phyloP scores from a whole-genome alignment of 2,888 invertebrate species.

The Drosophila villosipedis region DNA sequence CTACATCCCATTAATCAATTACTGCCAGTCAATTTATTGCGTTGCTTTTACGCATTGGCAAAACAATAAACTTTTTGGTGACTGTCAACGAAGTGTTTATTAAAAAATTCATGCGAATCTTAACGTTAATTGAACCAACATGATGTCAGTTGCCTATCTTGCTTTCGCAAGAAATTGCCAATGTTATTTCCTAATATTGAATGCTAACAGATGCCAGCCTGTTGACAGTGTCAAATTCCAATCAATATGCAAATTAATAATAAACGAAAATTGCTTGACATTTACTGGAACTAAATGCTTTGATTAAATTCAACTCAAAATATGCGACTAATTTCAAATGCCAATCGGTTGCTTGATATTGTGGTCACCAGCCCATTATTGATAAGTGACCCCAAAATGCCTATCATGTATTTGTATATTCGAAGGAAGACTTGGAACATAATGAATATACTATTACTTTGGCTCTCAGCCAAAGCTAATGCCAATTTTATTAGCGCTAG shows the following conservation, averaged over 20 bases:
- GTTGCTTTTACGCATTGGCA: conserved; percentile 35
- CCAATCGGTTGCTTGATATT: conserved; percentile 19
- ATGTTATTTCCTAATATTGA: conserved; percentile 60
- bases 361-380: conserved; percentile 7
- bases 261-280: conserved; percentile 75
- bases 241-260: conserved; percentile 81
- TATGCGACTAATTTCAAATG: conserved; percentile 20
- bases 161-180: conserved; percentile 38
- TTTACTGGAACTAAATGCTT: conserved; percentile 38
- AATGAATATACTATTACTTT: neutral
- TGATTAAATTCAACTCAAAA: conserved; percentile 67
- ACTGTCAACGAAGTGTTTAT: conserved; percentile 51
- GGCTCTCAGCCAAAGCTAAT: neutral
- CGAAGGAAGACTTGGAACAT: neutral
- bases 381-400: neutral
- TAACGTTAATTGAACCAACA: conserved; percentile 42
- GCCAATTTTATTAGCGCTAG: neutral
- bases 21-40: conserved; percentile 74
- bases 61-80: conserved; percentile 23
- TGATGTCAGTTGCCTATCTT: conserved; percentile 27
- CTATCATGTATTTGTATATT: neutral
- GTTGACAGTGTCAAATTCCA: conserved; percentile 67
- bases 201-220: conserved; percentile 56
- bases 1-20: conserved; percentile 71
- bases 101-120: conserved; percentile 53